Percentiles rank a stretch among this genome's conserved stretches.
These are phyloP conservation scores for Leucopsar rothschildi DNA, from an alignment of 2,113 vertebrate species.

Conservation along the genomic window DNA sequence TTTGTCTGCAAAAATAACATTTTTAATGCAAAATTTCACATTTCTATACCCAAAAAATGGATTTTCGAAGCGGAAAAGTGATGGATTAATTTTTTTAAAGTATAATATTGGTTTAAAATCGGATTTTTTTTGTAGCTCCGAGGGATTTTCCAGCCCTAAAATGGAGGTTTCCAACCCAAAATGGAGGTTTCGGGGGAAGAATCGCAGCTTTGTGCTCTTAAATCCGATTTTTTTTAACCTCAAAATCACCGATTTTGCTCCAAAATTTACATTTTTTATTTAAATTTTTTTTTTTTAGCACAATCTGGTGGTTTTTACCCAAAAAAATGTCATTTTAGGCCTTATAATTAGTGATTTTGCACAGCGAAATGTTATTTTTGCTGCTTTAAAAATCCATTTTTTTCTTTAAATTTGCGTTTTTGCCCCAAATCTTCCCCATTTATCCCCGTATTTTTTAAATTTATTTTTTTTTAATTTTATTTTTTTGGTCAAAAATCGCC, in stretches of 20 bases:
- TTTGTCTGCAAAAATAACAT: fast-evolving
- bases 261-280: fast-evolving
- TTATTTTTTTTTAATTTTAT: fast-evolving
- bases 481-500: fast-evolving
- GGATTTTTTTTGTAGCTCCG: fast-evolving
- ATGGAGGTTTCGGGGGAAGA: background rate
- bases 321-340: fast-evolving
- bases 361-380: fast-evolving
- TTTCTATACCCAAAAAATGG: fast-evolving
- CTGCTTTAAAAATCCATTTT: fast-evolving
- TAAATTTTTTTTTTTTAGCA: fast-evolving
- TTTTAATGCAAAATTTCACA: fast-evolving
- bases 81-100: fast-evolving
- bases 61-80: fast-evolving
- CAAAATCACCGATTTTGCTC: fast-evolving
- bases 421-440: fast-evolving
- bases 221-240: background rate
- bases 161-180: slow-evolving; percentile 16
- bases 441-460: fast-evolving
- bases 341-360: fast-evolving
- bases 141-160: background rate
- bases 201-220: background rate
- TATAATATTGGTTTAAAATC: fast-evolving
- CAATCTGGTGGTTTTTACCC: fast-evolving
- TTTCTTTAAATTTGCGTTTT: fast-evolving